Evolutionary conservation across 2,888 invertebrate genomes (phyloP).

Genomic region (Hoplodrina ambigua): DNA sequence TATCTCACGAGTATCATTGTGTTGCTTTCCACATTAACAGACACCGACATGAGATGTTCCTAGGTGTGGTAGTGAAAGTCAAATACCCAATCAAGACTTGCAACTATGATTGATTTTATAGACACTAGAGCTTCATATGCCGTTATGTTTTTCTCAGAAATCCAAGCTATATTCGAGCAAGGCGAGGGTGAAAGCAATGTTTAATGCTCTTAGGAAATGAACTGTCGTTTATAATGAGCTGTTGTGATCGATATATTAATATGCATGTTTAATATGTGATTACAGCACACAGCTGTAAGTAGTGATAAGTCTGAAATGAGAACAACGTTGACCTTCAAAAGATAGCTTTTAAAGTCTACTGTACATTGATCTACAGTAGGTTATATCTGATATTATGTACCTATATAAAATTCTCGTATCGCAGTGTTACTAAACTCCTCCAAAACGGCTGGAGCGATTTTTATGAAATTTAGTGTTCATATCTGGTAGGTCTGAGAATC

Average conservation of each 20-base stretch:
- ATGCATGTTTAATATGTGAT: constrained; percentile 20
- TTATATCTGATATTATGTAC: no score
- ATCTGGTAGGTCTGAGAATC: no score
- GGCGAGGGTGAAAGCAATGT: constrained; percentile 39
- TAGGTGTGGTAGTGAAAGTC: background rate
- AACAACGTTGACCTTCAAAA: constrained; percentile 42
- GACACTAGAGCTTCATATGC: constrained; percentile 16
- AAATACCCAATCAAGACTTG: constrained; percentile 17
- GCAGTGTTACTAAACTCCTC: no score
- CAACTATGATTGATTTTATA: constrained; percentile 24
- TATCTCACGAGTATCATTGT: no score
- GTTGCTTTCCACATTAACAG: background rate
- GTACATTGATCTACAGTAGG: no score
- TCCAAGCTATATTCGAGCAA: background rate
- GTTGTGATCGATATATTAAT: constrained; percentile 39
- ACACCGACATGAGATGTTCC: constrained; percentile 1
- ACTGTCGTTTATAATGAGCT: constrained; percentile 51
- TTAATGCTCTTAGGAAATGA: constrained; percentile 56
- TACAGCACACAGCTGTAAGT: constrained; percentile 39
- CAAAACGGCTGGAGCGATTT: no score
- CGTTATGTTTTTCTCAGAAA: constrained; percentile 46
- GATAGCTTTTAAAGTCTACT: background rate
- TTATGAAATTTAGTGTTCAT: no score
- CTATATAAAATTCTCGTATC: no score
- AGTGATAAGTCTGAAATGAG: constrained; percentile 34